Base-by-base conservation (phyloP, 1,140 invertebrate species). In the Dendrolimus kikuchii region DNA sequence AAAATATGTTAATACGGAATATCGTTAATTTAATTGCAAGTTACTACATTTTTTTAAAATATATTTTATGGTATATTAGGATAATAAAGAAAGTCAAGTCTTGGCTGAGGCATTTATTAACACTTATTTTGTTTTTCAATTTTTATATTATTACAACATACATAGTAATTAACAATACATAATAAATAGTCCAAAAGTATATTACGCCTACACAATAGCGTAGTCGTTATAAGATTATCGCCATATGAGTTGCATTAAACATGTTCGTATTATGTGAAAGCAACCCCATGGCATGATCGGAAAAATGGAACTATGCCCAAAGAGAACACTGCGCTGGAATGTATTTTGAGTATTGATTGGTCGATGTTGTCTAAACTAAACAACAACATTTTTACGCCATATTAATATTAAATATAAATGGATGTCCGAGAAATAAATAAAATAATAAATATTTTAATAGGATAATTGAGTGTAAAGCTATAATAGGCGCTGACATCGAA, bases 111-210 rank as follows among this genome's bases (percentile, higher is more conserved):
- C 83, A 84, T 86, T 86, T 83, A 84, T 83, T 86, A 83, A 86
- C 79, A 80, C 83, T 83, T 82, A 84, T 81, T 79, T 85, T 86
- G 78, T 71, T 74, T 82, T 81, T 84, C 74, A 66, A 66, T 68
- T 82, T 77, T 81, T 79, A 77, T 81, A 38, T 77, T 81, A 86
- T 83, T 86, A 86, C 81, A 86, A 86, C 81, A 86, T 86, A 86
- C 80, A 84, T 86, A 84, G 83, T 86, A 85, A 84, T 86, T 86
- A 86, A 86, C 83, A 86, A 85, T 86, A 86, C 83, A 81, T 86
- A 86, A 86, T 86, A 86, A 86, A 86, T 86, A 86, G 83, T 86
- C 83, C 78, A 86, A 86, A 86, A 86, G 83, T 86, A 86, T 86
- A 86, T 86, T 84, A 86, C 83, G 83, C 80, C 80, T 86, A 86